phyloP scores from a whole-genome alignment of 2,888 invertebrate genomes.

The Brachyptera putata region DNA sequence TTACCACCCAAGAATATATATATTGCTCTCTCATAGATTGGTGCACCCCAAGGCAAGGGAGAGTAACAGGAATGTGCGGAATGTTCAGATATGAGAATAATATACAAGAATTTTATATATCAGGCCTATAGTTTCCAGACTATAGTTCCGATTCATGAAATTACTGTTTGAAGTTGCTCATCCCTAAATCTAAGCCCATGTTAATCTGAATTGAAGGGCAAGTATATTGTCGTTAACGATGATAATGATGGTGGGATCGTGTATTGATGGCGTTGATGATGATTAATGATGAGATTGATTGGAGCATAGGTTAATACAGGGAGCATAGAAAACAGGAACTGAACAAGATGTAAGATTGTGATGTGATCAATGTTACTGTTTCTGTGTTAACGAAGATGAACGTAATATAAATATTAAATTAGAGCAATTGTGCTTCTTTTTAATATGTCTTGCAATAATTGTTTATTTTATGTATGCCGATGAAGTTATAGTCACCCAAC shows the following conservation, averaged over 20 bases:
- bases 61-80: neutral
- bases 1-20: too few species aligned
- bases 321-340: neutral
- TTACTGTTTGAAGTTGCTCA: slow-evolving; percentile 2
- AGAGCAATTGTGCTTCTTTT: too few species aligned
- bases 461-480: too few species aligned
- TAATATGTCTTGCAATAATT: too few species aligned
- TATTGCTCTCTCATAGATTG: too few species aligned
- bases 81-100: neutral
- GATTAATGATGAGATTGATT: neutral
- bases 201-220: slow-evolving; percentile 3
- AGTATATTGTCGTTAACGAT: slow-evolving; percentile 14
- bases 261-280: slow-evolving; percentile 1
- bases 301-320: neutral
- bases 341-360: too few species aligned
- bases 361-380: too few species aligned
- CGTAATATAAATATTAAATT: too few species aligned
- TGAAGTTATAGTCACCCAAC: too few species aligned
- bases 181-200: neutral
- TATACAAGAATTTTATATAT: neutral
- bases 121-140: too few species aligned
- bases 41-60: neutral
- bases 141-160: slow-evolving; percentile 11
- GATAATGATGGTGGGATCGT: neutral
- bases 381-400: too few species aligned